Evolutionary conservation across 2,113 vertebrate species (phyloP).

Genomic region (Myrmecobius fasciatus): DNA sequence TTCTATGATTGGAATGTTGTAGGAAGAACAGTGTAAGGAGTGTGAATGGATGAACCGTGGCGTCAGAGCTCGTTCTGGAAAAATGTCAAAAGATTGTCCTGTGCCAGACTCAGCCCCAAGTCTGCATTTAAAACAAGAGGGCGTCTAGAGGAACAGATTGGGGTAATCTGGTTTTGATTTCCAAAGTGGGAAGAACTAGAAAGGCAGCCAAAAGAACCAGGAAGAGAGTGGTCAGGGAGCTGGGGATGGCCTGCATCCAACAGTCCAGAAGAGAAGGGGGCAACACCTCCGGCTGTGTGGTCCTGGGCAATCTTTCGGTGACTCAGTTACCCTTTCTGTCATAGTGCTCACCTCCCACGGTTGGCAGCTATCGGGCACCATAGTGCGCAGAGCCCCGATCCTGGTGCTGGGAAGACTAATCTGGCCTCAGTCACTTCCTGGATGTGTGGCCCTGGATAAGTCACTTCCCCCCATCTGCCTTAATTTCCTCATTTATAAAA

Average conservation of each 20-base stretch:
- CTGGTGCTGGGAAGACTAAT: no score
- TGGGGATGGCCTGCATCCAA: not conserved
- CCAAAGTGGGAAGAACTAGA: no score
- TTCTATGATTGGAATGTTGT: not conserved
- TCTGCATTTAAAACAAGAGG: not conserved
- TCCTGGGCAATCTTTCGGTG: not conserved
- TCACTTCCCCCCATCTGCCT: not conserved
- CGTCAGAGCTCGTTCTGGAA: not conserved
- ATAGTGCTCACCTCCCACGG: not conserved
- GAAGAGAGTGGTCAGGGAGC: not conserved
- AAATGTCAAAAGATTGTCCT: not conserved
- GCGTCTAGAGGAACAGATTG: not conserved
- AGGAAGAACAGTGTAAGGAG: not conserved
- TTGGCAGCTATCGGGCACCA: no score
- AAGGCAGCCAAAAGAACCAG: not conserved
- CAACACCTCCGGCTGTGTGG: no score
- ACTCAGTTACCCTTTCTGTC: not conserved
- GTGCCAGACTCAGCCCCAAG: not conserved
- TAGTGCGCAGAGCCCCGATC: no score
- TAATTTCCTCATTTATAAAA: not conserved
- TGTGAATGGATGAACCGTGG: slow-evolving; percentile 1
- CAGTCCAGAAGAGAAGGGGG: not conserved
- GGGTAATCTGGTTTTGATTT: not conserved
- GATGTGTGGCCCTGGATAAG: not conserved
- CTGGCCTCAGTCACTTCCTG: not conserved